phyloP scores from a whole-genome alignment of 2,888 invertebrate species.

The Marasmarcha lunaedactyla region DNA sequence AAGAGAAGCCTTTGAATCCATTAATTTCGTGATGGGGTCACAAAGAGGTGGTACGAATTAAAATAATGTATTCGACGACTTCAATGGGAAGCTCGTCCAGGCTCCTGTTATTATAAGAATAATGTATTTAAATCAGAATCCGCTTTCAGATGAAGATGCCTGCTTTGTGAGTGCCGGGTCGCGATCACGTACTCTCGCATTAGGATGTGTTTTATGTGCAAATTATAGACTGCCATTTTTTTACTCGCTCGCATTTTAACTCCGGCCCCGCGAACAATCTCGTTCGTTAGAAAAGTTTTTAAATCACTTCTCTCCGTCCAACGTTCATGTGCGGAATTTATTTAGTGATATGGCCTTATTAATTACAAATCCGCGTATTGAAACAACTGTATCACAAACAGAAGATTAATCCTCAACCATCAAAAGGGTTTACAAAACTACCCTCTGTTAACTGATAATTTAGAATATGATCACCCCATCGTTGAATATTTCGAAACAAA shows the following conservation, averaged over 20 bases:
- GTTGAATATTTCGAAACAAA: slow-evolving; percentile 63
- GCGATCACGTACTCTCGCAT: slow-evolving; percentile 65
- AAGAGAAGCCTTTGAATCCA: slow-evolving; percentile 69
- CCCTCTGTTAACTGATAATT: slow-evolving; percentile 60
- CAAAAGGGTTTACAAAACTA: slow-evolving; percentile 56
- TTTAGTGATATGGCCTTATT: slow-evolving; percentile 22
- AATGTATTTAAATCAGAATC: slow-evolving; percentile 68
- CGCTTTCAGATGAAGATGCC: slow-evolving; percentile 64
- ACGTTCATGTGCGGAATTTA: not conserved
- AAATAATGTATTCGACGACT: slow-evolving; percentile 69
- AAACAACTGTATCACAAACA: slow-evolving; percentile 41
- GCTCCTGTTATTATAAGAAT: slow-evolving; percentile 61
- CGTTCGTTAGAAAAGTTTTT: slow-evolving; percentile 58
- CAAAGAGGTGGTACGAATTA: slow-evolving; percentile 68
- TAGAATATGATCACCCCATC: slow-evolving; percentile 61
- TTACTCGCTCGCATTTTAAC: slow-evolving; percentile 42
- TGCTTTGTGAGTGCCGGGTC: slow-evolving; percentile 59
- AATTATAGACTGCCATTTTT: slow-evolving; percentile 67
- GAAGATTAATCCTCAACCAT: slow-evolving; percentile 53
- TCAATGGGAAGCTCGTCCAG: slow-evolving; percentile 62
- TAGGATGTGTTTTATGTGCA: slow-evolving; percentile 69
- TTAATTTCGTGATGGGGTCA: slow-evolving; percentile 66
- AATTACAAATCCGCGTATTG: slow-evolving; percentile 43
- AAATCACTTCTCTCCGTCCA: slow-evolving; percentile 16
- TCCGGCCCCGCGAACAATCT: slow-evolving; percentile 35